Evolutionary conservation across 2,888 invertebrate genomes (phyloP).

Genomic region (Odontomyia ornata): DNA sequence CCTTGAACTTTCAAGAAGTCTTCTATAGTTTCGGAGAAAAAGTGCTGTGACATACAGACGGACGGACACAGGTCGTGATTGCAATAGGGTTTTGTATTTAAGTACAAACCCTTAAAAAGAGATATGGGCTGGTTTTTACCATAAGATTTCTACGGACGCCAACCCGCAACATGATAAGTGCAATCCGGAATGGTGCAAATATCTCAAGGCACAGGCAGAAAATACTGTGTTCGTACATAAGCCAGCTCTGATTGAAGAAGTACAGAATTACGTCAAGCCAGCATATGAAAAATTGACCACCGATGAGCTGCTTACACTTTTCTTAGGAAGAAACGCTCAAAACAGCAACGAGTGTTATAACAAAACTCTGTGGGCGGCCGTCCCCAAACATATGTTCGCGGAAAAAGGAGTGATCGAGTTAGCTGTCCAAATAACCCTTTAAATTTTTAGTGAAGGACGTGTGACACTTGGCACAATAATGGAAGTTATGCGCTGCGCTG

Average conservation of each 20-base stretch:
- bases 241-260: not conserved
- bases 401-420: not conserved
- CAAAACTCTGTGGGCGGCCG: not conserved
- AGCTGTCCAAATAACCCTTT: not conserved
- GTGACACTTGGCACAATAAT: not conserved
- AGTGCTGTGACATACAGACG: too few relatives aligned
- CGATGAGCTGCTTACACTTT: not conserved
- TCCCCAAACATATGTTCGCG: not conserved
- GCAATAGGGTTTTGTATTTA: too few relatives aligned
- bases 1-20: too few relatives aligned
- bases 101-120: too few relatives aligned
- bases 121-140: not conserved
- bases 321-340: not conserved
- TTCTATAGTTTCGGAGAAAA: too few relatives aligned
- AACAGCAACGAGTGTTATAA: too few relatives aligned
- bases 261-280: not conserved
- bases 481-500: not conserved
- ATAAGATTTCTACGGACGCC: not conserved
- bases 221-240: not conserved
- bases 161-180: not conserved
- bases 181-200: constrained; percentile 1
- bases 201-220: not conserved
- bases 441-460: not conserved
- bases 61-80: too few relatives aligned
- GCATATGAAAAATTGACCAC: not conserved